phyloP scores from a whole-genome alignment of 1,140 invertebrate species.

The Conus ventricosus region DNA sequence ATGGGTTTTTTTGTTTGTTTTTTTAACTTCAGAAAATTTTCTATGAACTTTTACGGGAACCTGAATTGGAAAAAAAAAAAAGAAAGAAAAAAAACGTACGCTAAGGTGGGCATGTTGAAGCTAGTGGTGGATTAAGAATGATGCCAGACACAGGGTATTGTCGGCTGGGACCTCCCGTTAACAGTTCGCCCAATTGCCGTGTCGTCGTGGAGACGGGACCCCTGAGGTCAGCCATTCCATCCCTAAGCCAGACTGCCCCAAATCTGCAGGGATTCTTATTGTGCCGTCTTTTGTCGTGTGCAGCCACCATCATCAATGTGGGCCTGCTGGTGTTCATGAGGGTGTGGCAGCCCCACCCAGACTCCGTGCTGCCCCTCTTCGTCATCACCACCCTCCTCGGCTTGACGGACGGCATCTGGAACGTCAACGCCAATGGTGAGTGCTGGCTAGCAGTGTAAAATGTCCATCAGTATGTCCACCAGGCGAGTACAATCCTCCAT shows the following conservation, averaged over 20 bases:
- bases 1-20: no score
- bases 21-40: no score
- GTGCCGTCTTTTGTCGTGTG: constrained; percentile 20
- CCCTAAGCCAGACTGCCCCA: background rate
- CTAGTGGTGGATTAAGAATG: background rate
- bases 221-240: background rate
- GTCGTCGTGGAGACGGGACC: background rate
- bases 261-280: background rate
- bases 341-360: constrained; percentile 54
- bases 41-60: no score
- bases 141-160: background rate
- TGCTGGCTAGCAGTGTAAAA: background rate
- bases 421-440: constrained; percentile 64
- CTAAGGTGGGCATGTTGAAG: no score
- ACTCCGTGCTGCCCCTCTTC: constrained; percentile 48
- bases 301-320: constrained; percentile 55
- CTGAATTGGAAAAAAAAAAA: no score
- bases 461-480: no score
- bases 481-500: no score
- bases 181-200: background rate
- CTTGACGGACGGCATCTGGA: constrained; percentile 63
- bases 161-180: no score
- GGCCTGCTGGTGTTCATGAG: constrained; percentile 54
- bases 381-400: constrained; percentile 59
- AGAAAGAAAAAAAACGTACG: no score